Percentiles rank a stretch among this genome's conserved stretches.
phyloP scores from a whole-genome alignment of 2,888 invertebrate genomes.

The Cephus spinipes region DNA sequence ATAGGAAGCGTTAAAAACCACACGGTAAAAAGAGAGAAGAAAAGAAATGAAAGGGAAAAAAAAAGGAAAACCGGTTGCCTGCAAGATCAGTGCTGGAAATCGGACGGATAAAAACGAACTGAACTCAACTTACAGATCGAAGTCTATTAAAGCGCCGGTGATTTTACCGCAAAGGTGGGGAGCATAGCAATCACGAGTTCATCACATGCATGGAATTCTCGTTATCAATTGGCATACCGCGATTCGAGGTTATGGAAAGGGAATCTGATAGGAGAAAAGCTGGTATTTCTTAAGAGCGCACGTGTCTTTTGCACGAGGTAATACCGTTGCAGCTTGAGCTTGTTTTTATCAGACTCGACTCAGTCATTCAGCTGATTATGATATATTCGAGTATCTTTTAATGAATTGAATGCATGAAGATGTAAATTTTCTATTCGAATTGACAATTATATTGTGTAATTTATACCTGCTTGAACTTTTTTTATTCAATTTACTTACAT shows the following conservation, averaged over 20 bases:
- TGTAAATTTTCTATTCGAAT: not conserved
- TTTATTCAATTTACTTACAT: slow-evolving; percentile 75
- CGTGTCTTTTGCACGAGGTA: not conserved
- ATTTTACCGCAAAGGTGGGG: not conserved
- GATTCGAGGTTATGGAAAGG: not conserved
- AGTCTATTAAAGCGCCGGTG: not conserved
- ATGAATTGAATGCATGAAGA: not conserved
- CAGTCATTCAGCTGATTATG: not conserved
- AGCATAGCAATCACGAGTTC: slow-evolving; percentile 21
- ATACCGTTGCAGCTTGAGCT: not conserved
- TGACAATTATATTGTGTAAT: not conserved
- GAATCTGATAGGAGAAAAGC: not conserved
- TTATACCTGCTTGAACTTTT: not conserved
- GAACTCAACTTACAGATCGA: not conserved
- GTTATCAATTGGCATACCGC: slow-evolving; percentile 31
- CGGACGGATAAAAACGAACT: not conserved
- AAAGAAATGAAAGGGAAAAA: not conserved
- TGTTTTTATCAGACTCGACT: not conserved
- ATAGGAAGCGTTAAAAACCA: not conserved
- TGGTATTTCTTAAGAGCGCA: not conserved
- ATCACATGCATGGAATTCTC: slow-evolving; percentile 32
- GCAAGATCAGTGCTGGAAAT: not conserved
- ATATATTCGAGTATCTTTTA: not conserved
- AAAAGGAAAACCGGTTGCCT: not conserved
- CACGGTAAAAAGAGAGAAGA: not conserved